Base-by-base conservation (phyloP, 23 tunicate genomes). In the Diplosoma virens region DNA sequence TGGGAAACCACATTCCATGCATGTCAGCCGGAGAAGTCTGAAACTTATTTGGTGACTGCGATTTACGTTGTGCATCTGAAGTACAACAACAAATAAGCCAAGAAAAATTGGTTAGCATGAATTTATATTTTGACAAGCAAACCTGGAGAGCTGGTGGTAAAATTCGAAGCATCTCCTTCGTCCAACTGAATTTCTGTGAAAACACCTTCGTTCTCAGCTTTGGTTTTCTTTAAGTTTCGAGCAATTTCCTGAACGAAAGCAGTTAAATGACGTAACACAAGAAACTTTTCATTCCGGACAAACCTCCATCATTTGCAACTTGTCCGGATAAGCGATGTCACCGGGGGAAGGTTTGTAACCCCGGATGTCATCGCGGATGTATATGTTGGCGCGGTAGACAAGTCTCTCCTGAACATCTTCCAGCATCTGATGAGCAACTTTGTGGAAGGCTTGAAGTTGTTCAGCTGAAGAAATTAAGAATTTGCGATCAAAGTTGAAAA, bases 1-100 rank as follows among this genome's bases (percentile, higher is more conserved):
- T 89, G 11, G 99, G 99, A 55, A 61, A 95, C 99, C 99, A 95
- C 99, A 95, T 95, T 2, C 99, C 99, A 77, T 89, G 96, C 89
- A 95, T 84, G 50, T 95, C 99, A 36, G 99, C 99, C 24, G 99
- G 99, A 18, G 99, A 95, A 14, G 99, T 89, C n/a, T 86, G 83
- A 36, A 87, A 82, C 21, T 80, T 81, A 37, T 79, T 63, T 0
- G 66, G 31, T 31, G 48, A 65, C 61, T 84, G 68, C 18, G 46
- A 30, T 1, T 76, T 58, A 5, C 37, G 53, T 9, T n/a, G n/a
- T n/a, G n/a, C n/a, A n/a, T n/a, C n/a, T n/a, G n/a, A n/a, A n/a
- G n/a, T n/a, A n/a, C n/a, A n/a, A n/a, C n/a, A n/a, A n/a, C n/a
- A n/a, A n/a, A n/a, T n/a, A n/a, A n/a, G n/a, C n/a, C n/a, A n/a